These are phyloP conservation scores for Hemicrepidius hirtus DNA, from an alignment of 2,888 invertebrate genomes.

Conservation along the genomic window DNA sequence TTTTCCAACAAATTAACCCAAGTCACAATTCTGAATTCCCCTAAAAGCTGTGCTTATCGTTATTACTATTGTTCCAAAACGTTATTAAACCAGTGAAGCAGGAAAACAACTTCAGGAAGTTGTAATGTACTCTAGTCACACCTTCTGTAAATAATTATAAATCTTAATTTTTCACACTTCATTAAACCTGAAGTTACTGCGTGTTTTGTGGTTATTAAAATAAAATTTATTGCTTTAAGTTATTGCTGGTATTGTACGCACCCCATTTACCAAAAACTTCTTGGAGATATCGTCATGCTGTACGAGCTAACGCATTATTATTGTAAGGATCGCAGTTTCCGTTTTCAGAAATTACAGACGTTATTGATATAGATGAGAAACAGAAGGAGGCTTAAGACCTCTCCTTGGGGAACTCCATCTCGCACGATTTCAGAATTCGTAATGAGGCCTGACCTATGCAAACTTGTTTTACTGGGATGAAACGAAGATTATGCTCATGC, in stretches of 20 bases:
- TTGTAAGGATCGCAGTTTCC: not conserved
- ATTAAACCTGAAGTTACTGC: not conserved
- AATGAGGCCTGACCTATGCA: conserved; percentile 40
- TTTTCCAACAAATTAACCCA: too few relatives aligned
- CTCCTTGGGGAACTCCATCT: conserved; percentile 27
- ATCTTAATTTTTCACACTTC: conserved; percentile 20
- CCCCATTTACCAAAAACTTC: conserved; percentile 9
- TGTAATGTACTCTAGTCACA: conserved; percentile 11
- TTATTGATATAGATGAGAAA: conserved; percentile 32
- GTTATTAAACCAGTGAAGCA: not conserved
- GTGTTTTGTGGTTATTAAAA: conserved; percentile 30
- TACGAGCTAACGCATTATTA: not conserved
- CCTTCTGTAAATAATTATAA: conserved; percentile 18
- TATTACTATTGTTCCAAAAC: not conserved
- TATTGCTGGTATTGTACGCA: conserved; percentile 8
- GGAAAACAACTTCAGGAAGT: conserved; percentile 1
- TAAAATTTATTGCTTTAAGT: conserved; percentile 20
- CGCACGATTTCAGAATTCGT: conserved; percentile 32
- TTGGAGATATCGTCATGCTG: conserved; percentile 16
- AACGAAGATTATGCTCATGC: conserved; percentile 21
- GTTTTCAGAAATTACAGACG: conserved; percentile 19
- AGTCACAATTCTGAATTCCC: too few relatives aligned
- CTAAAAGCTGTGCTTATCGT: not conserved
- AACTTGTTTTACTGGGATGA: conserved; percentile 30
- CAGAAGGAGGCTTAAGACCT: conserved; percentile 27